phyloP scores from a whole-genome alignment of 2,888 invertebrate species.

The Amaurobius ferox region DNA sequence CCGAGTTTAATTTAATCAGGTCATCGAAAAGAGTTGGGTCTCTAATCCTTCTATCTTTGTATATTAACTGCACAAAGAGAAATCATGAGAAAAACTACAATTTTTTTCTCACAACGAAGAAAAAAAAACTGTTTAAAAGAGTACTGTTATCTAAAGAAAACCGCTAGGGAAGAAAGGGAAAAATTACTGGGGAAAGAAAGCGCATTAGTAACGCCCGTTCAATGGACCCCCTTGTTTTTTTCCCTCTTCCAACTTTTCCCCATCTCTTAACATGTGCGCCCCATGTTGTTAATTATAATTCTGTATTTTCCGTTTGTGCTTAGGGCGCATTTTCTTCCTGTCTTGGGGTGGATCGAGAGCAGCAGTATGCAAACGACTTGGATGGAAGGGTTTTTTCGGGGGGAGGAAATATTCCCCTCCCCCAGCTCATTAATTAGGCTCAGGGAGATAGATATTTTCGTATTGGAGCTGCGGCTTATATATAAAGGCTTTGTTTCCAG shows the following conservation, averaged over 20 bases:
- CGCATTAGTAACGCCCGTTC: slow-evolving; percentile 11
- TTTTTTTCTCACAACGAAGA: background rate
- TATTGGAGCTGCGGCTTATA: background rate
- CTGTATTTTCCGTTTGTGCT: slow-evolving; percentile 16
- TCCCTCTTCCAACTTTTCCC: background rate
- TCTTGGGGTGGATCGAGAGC: background rate
- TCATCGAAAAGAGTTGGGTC: slow-evolving; percentile 6
- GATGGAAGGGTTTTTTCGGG: background rate
- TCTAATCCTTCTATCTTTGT: background rate
- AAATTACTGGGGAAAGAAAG: background rate
- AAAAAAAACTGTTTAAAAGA: slow-evolving; percentile 5
- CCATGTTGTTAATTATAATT: slow-evolving; percentile 15
- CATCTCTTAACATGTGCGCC: slow-evolving; percentile 7
- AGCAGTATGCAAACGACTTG: background rate
- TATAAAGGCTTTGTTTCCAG: background rate
- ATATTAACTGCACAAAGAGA: background rate
- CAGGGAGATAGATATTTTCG: background rate
- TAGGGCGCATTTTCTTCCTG: slow-evolving; percentile 10
- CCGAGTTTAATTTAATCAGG: slow-evolving; percentile 22
- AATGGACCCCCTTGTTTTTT: background rate
- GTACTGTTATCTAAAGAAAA: background rate
- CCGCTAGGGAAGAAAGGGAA: slow-evolving; percentile 3
- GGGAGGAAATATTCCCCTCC: slow-evolving; percentile 3
- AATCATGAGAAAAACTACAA: background rate
- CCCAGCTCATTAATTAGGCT: slow-evolving; percentile 5